Base-by-base conservation (phyloP, 2,797 vertebrate genomes). In the Sorex maritimensis region DNA sequence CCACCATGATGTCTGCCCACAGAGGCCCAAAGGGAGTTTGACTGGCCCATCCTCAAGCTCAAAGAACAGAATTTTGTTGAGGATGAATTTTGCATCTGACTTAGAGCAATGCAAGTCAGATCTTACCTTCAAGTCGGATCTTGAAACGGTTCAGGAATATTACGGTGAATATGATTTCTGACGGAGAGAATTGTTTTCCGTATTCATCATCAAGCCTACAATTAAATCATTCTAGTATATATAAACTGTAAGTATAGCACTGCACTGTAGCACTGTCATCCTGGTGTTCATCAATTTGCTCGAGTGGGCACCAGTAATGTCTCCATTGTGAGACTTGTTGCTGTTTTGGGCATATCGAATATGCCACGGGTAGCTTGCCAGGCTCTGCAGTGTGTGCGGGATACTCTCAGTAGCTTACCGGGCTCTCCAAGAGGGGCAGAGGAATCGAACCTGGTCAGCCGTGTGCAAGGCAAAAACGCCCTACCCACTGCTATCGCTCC, bases 1-100 rank as follows among this genome's bases (percentile, higher is more conserved):
- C 1, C 3, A 38, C 1, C 2, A 0, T 11, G 12, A 2, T 7
- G 2, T 1, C 23, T 5, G 1, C 21, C 71, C 23, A 26, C 2
- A 8, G 38, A 80, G 38, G 13, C 58, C 28, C 15, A 14, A 13
- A 12, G 24, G 24, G 11, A 26, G 6, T 2, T 38, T 30, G 38
- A 17, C 71, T 55, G 63, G 28, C 10, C 14, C 5, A 11, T 81
- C 41, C 55, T 38, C 73, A 44, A 41, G 14, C 49, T 75, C 23
- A 28, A 4, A 1, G 11, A 78, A 41, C 19, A 14, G 1, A 1
- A 3, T 7, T 86, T 91, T 92, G 49, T 44, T 68, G 44, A 88
- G 55, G 5, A 30, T 11, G 5, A 85, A 38, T 26, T 69, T 81
- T 61, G 44, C 15, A 5, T 52, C 49, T 14, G 34, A 83, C 21